These are phyloP conservation scores for Tetramorium alpestre DNA, from an alignment of 1,140 invertebrate species.

Conservation along the genomic window DNA sequence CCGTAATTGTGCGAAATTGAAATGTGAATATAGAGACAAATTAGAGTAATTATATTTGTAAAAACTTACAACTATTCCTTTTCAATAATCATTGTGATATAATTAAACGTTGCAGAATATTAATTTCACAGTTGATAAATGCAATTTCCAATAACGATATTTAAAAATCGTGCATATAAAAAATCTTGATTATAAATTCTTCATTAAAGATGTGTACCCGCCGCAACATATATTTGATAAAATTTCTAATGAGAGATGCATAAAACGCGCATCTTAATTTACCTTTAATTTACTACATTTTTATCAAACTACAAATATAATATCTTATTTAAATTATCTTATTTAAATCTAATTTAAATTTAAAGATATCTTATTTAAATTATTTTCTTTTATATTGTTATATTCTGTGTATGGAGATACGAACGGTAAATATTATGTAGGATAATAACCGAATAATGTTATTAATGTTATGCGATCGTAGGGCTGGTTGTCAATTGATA, in stretches of 20 bases:
- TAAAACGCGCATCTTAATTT: not conserved
- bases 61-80: not conserved
- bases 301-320: not conserved
- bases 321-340: not conserved
- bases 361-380: not conserved
- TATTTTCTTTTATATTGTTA: not conserved
- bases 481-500: slow-evolving; percentile 37
- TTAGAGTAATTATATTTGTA: slow-evolving; percentile 5
- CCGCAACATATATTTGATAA: not conserved
- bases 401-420: not conserved
- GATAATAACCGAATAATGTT: not conserved
- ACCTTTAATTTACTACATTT: slow-evolving; percentile 20
- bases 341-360: too few species aligned
- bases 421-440: slow-evolving; percentile 4
- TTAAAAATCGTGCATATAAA: not conserved
- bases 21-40: not conserved
- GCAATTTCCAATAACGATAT: not conserved
- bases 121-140: not conserved
- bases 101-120: not conserved
- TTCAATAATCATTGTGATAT: not conserved
- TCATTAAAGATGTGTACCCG: not conserved
- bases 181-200: slow-evolving; percentile 25
- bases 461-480: not conserved
- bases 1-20: slow-evolving; percentile 22
- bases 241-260: not conserved